Conservation (phyloP, 2,797 vertebrate genomes). For the Dromococcyx pavoninus region DNA sequence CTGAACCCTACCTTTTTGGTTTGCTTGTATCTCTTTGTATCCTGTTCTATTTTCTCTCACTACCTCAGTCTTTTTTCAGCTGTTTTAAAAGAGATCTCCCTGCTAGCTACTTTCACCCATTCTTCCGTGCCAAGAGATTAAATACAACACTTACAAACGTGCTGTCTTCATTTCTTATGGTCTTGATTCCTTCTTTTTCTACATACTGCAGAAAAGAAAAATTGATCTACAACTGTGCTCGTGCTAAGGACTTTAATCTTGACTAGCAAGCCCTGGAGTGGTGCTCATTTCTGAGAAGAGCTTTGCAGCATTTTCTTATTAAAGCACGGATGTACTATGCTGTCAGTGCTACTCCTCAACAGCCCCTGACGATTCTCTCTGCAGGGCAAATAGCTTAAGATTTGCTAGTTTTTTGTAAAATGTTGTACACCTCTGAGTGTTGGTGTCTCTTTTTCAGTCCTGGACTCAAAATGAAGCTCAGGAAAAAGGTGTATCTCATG, state of each 20-base stretch:
- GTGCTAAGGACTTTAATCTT: background rate
- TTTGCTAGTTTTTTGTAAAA: background rate
- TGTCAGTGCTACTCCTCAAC: background rate
- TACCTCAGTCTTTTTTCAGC: background rate
- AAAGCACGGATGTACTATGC: background rate
- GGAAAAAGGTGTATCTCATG: background rate
- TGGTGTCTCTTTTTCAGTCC: background rate
- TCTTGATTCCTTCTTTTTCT: background rate
- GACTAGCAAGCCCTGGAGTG: background rate
- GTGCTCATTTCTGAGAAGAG: background rate
- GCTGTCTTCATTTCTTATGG: background rate
- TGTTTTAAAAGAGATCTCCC: background rate
- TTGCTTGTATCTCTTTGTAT: background rate
- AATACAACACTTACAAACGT: background rate
- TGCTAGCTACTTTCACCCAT: background rate
- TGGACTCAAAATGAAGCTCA: background rate
- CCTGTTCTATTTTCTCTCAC: background rate
- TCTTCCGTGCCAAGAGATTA: background rate
- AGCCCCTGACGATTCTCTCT: background rate
- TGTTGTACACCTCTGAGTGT: background rate
- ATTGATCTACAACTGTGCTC: background rate
- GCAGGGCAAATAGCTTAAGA: background rate
- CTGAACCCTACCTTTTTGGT: background rate
- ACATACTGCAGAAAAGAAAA: background rate
- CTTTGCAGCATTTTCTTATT: background rate